These are phyloP conservation scores for Micromys minutus DNA, from an alignment of 2,113 vertebrate species.

Conservation along the genomic window DNA sequence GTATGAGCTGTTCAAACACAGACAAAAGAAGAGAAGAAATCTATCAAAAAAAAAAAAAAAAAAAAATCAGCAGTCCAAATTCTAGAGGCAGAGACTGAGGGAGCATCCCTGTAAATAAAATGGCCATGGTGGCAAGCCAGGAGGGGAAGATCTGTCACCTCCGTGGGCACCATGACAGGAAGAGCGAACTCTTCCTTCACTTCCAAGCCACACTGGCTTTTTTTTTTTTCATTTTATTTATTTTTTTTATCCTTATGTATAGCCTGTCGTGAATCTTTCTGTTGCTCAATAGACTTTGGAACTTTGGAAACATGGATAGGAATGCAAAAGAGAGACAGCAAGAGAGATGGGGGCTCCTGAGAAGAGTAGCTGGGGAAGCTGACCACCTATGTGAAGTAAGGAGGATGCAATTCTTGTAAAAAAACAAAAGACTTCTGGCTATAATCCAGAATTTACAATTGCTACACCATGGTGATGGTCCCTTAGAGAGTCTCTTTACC, in stretches of 20 bases:
- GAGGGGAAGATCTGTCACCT: neutral
- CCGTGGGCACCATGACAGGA: neutral
- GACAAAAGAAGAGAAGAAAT: neutral
- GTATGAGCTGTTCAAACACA: conserved; percentile 35
- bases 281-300: neutral
- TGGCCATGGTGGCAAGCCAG: neutral
- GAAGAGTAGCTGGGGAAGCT: neutral
- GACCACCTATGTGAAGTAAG: neutral
- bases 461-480: neutral
- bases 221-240: neutral
- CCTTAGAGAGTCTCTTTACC: neutral
- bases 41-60: conserved; percentile 23
- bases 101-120: neutral
- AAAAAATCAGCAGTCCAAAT: neutral
- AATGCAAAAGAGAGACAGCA: neutral
- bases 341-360: neutral
- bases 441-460: neutral
- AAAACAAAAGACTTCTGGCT: neutral
- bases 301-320: neutral
- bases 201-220: neutral
- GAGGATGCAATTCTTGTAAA: neutral
- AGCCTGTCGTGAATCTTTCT: neutral
- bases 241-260: neutral
- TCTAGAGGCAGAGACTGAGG: neutral
- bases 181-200: neutral